Base-by-base conservation (phyloP, 2,797 vertebrate species). In the Poecile montanus region DNA sequence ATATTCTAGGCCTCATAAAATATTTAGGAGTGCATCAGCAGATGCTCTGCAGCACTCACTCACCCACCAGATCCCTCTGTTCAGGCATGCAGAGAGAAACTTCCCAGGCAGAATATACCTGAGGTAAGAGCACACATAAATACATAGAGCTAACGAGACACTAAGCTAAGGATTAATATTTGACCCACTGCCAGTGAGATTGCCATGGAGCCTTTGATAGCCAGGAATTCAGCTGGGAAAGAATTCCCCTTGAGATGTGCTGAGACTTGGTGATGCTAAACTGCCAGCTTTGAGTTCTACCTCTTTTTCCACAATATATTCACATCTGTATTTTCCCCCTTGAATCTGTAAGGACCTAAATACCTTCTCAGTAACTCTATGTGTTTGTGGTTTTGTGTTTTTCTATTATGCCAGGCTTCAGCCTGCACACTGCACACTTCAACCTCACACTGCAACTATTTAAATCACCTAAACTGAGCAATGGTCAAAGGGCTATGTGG, bases 71-170 rank as follows among this genome's bases (percentile, higher is more conserved):
- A 13, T 29, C 5, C 13, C 15, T 66, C 36, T 45, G 25, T 27
- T 79, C 40, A 42, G 23, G 13, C 22, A 30, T 34, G 25, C 19
- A n/a, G 48, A 66, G 7, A 61, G 38, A 71, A 67, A 72, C 8
- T 36, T 23, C 22, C 10, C 7, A n/a, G 30, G 32, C 22, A 86
- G 38, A 71, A 40, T 27, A 38, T 17, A 40, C 9, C 6, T 16
- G n/a, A 74, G 1, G 29, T 18, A 79, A n/a, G 15, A 53, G 12
- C 10, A 54, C 25, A 62, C 11, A 66, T 62, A 85, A 82, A n/a
- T 23, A 25, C 1, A 1, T 3, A 62, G 12, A 22, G 32, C 4
- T 58, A 58, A 62, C 1, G 2, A 71, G 14, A 32, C 22, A 71
- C 7, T 11, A 44, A 53, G 3, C 1, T 32, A 62, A 58, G 16